A percentile compares a stretch with the other conserved stretches of the same genome.
Conservation (phyloP, 2,888 invertebrate genomes). For the Apamea anceps region DNA sequence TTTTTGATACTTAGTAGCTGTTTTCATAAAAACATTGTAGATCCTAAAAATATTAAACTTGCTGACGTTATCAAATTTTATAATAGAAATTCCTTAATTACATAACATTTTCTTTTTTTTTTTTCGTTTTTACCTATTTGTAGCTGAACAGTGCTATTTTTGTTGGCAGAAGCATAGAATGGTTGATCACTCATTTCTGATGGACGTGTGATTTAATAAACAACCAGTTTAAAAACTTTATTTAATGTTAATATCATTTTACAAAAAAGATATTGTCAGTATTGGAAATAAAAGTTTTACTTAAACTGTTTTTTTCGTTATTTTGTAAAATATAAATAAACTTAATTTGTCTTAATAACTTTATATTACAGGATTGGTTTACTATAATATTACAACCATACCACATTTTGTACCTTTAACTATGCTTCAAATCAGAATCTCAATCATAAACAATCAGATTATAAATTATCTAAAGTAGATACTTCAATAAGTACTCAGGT, state of each 20-base stretch:
- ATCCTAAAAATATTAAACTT: not conserved
- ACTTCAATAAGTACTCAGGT: not conserved
- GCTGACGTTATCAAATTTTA: too few species aligned
- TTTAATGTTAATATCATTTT: conserved; percentile 16
- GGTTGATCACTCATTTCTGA: not conserved
- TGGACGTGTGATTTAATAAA: conserved; percentile 16
- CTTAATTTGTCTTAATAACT: conserved; percentile 12
- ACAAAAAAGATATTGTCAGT: conserved; percentile 30
- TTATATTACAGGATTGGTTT: conserved; percentile 2
- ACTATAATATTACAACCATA: conserved; percentile 9
- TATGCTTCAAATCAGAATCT: conserved; percentile 9
- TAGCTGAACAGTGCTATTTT: too few species aligned
- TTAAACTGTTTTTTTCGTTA: not conserved
- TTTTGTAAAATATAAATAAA: conserved; percentile 24
- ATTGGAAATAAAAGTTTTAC: conserved; percentile 4
- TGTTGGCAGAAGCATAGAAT: not conserved
- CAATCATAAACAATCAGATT: not conserved
- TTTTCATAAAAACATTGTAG: conserved; percentile 12
- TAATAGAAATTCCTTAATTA: too few species aligned
- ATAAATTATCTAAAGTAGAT: not conserved
- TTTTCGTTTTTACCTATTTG: not conserved
- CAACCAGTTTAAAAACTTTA: conserved; percentile 29
- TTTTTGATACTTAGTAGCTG: conserved; percentile 42
- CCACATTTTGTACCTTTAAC: conserved; percentile 28
- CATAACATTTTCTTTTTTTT: too few species aligned